Percentiles rank a stretch among this genome's conserved stretches.
phyloP scores from a whole-genome alignment of 2,888 invertebrate genomes.

The Tetragonisca angustula region DNA sequence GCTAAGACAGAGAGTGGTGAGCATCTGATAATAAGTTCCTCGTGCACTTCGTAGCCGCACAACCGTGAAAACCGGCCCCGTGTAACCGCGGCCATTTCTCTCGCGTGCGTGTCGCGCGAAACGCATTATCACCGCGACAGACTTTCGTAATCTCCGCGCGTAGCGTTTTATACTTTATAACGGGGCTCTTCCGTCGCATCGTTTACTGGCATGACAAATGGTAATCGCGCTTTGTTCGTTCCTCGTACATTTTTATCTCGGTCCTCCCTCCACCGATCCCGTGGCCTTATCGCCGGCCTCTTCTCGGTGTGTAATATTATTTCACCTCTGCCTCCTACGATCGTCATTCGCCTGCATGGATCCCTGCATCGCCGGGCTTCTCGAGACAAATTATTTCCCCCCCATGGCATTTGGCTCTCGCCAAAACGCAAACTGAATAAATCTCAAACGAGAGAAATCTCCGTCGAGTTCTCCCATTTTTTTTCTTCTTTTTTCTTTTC shows the following conservation, averaged over 20 bases:
- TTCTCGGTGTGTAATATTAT: slow-evolving; percentile 62
- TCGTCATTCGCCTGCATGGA: slow-evolving; percentile 40
- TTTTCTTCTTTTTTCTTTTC: not conserved
- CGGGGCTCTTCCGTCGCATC: slow-evolving; percentile 61
- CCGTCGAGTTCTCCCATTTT: not conserved
- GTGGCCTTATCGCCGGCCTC: slow-evolving; percentile 62
- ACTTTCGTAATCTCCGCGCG: slow-evolving; percentile 72
- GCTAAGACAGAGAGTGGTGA: not conserved
- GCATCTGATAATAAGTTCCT: slow-evolving; percentile 50
- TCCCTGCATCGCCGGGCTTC: slow-evolving; percentile 16
- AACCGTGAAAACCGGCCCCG: not conserved
- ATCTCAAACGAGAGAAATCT: not conserved
- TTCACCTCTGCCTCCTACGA: slow-evolving; percentile 69
- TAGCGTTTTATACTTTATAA: slow-evolving; percentile 68
- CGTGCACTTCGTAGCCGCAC: slow-evolving; percentile 19
- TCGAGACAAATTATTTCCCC: slow-evolving; percentile 44
- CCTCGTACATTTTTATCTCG: slow-evolving; percentile 65
- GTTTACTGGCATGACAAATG: slow-evolving; percentile 73
- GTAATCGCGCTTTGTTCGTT: slow-evolving; percentile 66
- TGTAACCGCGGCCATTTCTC: slow-evolving; percentile 20
- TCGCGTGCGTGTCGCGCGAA: slow-evolving; percentile 66
- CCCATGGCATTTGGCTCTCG: not conserved
- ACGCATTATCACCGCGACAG: slow-evolving; percentile 73
- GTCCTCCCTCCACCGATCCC: slow-evolving; percentile 35
- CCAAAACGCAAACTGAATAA: not conserved